A percentile compares a stretch with the other conserved stretches of the same genome.
These are phyloP conservation scores for Liopterus haemorrhoidalis DNA, from an alignment of 2,888 invertebrate genomes.

Conservation along the genomic window DNA sequence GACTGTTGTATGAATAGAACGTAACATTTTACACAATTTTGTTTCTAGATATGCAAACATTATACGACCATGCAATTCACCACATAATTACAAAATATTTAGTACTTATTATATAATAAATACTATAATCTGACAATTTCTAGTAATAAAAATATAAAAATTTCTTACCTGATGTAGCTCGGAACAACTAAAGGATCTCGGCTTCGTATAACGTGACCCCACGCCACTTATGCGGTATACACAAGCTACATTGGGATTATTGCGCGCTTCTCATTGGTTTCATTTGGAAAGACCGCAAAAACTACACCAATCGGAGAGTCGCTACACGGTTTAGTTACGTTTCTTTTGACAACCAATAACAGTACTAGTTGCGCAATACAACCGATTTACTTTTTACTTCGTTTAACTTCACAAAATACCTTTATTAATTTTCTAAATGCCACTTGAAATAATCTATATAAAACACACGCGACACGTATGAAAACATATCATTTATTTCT, in stretches of 20 bases:
- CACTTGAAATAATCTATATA: background rate
- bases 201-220: slow-evolving; percentile 58
- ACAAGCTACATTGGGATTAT: slow-evolving; percentile 47
- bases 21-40: slow-evolving; percentile 41
- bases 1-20: slow-evolving; percentile 45
- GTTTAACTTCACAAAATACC: slow-evolving; percentile 8
- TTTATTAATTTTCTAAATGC: slow-evolving; percentile 1
- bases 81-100: slow-evolving; percentile 38
- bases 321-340: slow-evolving; percentile 49
- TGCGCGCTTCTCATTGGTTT: slow-evolving; percentile 47
- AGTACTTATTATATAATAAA: slow-evolving; percentile 40
- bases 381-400: slow-evolving; percentile 15
- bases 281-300: slow-evolving; percentile 56
- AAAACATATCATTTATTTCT: too few relatives aligned
- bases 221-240: slow-evolving; percentile 59
- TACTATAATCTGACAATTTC: slow-evolving; percentile 49
- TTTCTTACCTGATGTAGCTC: slow-evolving; percentile 56
- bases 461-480: too few relatives aligned
- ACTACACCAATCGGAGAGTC: slow-evolving; percentile 49
- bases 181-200: slow-evolving; percentile 53
- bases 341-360: slow-evolving; percentile 49
- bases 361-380: slow-evolving; percentile 43
- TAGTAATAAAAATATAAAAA: slow-evolving; percentile 50
- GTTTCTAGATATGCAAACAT: slow-evolving; percentile 38
- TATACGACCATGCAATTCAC: slow-evolving; percentile 33